A percentile compares a stretch with the other conserved stretches of the same genome.
Conservation (phyloP, 2,113 vertebrate genomes). For the Typhlomys cinereus region DNA sequence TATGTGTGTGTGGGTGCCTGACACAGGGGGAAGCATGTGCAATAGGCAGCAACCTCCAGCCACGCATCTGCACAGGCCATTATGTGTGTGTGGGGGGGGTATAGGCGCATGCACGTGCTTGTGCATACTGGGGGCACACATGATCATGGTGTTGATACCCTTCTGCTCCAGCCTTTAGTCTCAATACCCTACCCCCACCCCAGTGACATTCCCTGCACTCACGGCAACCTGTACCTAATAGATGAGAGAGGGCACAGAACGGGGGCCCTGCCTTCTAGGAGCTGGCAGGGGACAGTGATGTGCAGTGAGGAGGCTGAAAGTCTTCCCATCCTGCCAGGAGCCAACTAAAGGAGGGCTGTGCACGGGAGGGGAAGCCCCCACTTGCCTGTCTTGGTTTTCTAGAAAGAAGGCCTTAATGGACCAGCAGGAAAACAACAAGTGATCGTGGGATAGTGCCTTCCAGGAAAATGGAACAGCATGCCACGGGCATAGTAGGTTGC, state of each 20-base stretch:
- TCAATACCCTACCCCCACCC: neutral
- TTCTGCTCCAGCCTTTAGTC: neutral
- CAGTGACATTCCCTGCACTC: too few species aligned
- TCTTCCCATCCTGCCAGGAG: neutral
- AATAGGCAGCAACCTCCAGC: too few species aligned
- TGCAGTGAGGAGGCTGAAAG: neutral
- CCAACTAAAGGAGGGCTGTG: neutral
- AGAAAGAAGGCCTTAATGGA: neutral
- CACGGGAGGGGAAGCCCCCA: neutral
- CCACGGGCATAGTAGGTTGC: neutral
- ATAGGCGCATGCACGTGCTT: neutral
- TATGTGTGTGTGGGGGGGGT: neutral
- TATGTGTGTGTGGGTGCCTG: neutral
- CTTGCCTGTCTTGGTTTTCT: rapidly evolving
- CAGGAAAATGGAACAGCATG: rapidly evolving
- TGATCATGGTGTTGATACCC: too few species aligned
- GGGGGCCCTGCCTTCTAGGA: neutral
- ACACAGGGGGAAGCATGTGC: rapidly evolving
- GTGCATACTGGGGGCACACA: neutral
- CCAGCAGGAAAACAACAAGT: neutral
- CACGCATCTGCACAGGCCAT: rapidly evolving
- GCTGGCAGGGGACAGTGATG: neutral
- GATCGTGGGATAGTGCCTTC: neutral
- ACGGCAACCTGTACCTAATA: too few species aligned
- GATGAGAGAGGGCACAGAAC: neutral